phyloP scores from a whole-genome alignment of 2,113 vertebrate genomes.

The Archocentrus centrarchus region DNA sequence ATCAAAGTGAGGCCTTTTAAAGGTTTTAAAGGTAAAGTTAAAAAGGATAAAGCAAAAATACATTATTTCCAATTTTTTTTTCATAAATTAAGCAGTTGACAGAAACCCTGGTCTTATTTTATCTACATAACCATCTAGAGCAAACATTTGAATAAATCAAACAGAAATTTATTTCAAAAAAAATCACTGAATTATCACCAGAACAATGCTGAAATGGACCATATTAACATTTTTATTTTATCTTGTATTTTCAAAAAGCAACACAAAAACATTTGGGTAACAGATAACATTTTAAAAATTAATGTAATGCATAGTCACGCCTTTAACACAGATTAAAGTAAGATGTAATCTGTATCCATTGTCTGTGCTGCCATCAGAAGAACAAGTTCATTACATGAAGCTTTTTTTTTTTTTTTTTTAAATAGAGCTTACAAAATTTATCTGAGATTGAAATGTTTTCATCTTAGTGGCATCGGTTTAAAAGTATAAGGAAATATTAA shows the following conservation, averaged over 20 bases:
- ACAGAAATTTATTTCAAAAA: no score
- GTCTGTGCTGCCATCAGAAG: neutral
- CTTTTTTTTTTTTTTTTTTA: no score
- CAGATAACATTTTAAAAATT: neutral
- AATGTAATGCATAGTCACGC: no score
- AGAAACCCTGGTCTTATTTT: neutral
- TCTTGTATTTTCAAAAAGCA: neutral
- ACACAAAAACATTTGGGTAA: neutral
- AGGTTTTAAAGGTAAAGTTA: neutral
- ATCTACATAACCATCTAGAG: no score
- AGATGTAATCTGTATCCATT: accelerated
- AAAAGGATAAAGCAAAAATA: neutral
- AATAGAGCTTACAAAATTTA: accelerated
- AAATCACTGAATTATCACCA: no score
- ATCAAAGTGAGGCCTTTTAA: neutral
- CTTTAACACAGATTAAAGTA: neutral
- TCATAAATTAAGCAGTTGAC: neutral
- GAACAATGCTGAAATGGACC: no score
- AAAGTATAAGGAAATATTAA: neutral
- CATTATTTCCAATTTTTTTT: neutral
- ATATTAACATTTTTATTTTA: no score
- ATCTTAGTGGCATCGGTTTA: neutral
- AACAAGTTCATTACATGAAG: neutral
- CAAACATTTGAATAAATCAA: no score
- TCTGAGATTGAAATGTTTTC: accelerated